A percentile compares a stretch with the other conserved stretches of the same genome.
Evolutionary conservation across 1,140 invertebrate species (phyloP).

Genomic region (Reticulitermes speratus): DNA sequence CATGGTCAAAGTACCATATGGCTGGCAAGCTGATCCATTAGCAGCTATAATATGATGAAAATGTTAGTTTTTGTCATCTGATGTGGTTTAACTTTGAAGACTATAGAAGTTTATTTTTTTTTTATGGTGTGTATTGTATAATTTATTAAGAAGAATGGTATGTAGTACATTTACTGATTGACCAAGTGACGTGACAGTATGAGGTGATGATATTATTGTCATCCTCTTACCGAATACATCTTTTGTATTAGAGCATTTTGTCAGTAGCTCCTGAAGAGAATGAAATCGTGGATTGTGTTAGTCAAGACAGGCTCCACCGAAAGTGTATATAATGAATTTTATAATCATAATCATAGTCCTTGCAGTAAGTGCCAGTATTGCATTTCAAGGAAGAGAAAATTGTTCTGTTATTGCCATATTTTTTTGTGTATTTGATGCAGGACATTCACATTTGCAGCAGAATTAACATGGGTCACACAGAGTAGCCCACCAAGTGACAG

Average conservation of each 20-base stretch:
- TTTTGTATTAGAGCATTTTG: too few relatives aligned
- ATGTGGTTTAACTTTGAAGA: not conserved
- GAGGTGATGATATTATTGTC: not conserved
- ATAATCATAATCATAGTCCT: not conserved
- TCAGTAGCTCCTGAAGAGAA: too few relatives aligned
- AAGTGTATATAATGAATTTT: not conserved
- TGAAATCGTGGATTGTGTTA: not conserved
- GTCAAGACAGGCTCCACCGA: not conserved
- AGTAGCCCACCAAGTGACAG: too few relatives aligned
- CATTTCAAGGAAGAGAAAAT: not conserved
- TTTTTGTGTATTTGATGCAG: not conserved
- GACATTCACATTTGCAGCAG: not conserved
- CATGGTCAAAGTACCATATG: not conserved
- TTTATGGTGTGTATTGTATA: not conserved
- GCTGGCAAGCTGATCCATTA: not conserved
- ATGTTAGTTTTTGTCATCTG: not conserved
- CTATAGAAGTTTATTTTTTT: not conserved
- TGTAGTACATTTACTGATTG: not conserved
- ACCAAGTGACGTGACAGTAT: not conserved
- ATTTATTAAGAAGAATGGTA: not conserved
- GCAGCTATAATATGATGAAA: not conserved
- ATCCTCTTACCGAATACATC: too few relatives aligned
- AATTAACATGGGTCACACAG: too few relatives aligned
- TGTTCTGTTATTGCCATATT: not conserved
- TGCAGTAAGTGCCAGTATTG: not conserved